These are phyloP conservation scores for Parambassis ranga DNA, from an alignment of 2,797 vertebrate genomes.

Conservation along the genomic window DNA sequence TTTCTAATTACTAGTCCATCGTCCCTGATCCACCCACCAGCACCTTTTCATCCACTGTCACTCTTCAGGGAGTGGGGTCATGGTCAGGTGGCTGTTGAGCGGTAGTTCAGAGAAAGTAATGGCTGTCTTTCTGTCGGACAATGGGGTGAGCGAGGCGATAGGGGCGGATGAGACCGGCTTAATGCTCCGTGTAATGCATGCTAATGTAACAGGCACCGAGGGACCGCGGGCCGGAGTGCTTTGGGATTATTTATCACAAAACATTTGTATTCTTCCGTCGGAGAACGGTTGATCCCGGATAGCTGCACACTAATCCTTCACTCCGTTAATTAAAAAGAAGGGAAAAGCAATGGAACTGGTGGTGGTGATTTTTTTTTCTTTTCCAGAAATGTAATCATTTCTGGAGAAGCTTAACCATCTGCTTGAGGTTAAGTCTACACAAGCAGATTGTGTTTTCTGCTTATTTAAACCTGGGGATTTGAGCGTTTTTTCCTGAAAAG, in stretches of 20 bases:
- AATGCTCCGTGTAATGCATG: constrained; percentile 81
- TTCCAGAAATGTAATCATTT: constrained; percentile 91
- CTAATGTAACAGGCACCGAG: constrained; percentile 78
- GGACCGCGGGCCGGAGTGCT: constrained; percentile 62
- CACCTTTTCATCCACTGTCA: neutral
- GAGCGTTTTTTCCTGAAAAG: constrained; percentile 47
- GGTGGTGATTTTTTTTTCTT: constrained; percentile 74
- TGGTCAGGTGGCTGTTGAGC: constrained; percentile 49
- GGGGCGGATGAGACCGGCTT: constrained; percentile 70
- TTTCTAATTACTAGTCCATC: neutral
- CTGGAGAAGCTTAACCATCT: constrained; percentile 95
- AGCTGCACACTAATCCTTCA: constrained; percentile 88
- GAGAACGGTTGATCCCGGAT: constrained; percentile 85
- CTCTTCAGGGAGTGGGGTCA: constrained; percentile 32
- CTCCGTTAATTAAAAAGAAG: constrained; percentile 93
- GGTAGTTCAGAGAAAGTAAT: constrained; percentile 55
- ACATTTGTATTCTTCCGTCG: constrained; percentile 86
- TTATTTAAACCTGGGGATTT: constrained; percentile 84
- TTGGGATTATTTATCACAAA: constrained; percentile 85
- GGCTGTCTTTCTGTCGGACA: constrained; percentile 62
- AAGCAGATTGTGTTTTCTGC: constrained; percentile 85
- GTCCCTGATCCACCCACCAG: neutral
- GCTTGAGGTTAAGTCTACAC: constrained; percentile 90
- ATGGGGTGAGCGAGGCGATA: constrained; percentile 58
- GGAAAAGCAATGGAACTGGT: constrained; percentile 86